Evolutionary conservation across 2,797 vertebrate genomes (phyloP), one percentile per base, ranked within the genome.

Genomic region (Mormyrops attenuatus): DNA sequence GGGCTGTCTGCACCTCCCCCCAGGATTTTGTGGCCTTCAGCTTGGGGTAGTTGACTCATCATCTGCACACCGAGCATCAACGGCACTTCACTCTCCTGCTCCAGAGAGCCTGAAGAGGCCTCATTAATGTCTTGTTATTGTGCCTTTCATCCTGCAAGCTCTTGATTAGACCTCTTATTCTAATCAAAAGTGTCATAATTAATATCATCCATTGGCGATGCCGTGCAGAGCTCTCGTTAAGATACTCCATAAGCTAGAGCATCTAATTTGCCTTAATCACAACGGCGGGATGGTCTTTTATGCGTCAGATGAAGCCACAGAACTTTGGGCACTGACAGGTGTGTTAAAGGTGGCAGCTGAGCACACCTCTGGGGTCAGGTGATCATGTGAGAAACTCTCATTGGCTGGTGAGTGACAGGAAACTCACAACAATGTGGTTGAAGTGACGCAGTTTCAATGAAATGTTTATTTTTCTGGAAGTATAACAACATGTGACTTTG

Each of bases 131-230:
- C 57, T 57, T 55, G 85, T 87, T 87, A 87, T 87, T 57, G 50
- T 87, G 52, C 60, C 85, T 60, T 30, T 87, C 85, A 87, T 60
- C 85, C 85, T 41, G 85, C 52, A 87, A 52, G 85, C 50, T 87
- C 52, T 55, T 57, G 85, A 87, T 87, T 87, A 52, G 85, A 53
- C 30, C 52, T 87, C 50, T 87, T 87, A 60, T 87, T 87, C 85
- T 87, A 57, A 87, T 87, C 85, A 87, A 87, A 87, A 55, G 85
- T 7, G 17, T 34, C 50, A 34, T 57, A 57, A 57, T 87, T 87
- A 87, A 87, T 52, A 87, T 55, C 50, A 87, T 87, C 30, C 52
- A 87, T 55, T 7, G 30, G 85, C 22, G 52, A 57, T 17, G 85
- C 50, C 52, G 85, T 87, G 85, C 50, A 30, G 85, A 87, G 52